These are phyloP conservation scores for Camptogramma bilineatum DNA, from an alignment of 2,888 invertebrate genomes.

Conservation along the genomic window DNA sequence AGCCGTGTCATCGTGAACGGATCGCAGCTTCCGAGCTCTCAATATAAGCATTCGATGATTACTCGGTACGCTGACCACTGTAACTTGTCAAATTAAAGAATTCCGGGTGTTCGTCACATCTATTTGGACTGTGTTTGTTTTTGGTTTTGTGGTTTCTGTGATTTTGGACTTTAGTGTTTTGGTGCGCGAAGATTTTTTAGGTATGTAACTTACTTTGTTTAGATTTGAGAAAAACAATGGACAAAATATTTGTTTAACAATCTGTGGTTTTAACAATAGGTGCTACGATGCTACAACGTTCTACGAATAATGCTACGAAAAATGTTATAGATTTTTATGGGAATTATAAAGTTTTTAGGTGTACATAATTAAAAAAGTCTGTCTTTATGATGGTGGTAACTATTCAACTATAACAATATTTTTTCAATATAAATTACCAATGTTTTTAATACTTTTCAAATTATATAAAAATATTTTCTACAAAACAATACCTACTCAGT, in stretches of 20 bases:
- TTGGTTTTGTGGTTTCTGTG: constrained; percentile 63
- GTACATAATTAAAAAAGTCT: no score
- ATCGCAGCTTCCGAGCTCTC: constrained; percentile 77
- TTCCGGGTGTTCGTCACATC: constrained; percentile 60
- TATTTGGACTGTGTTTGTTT: constrained; percentile 69
- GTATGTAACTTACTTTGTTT: constrained; percentile 44
- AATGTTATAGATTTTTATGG: no score
- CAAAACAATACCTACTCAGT: no score
- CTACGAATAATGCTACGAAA: neutral
- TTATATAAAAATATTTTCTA: no score
- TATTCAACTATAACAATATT: neutral
- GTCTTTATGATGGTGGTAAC: neutral
- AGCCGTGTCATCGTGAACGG: constrained; percentile 84
- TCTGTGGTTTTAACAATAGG: neutral
- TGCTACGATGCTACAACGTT: constrained; percentile 10
- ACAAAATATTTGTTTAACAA: neutral
- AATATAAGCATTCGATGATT: constrained; percentile 81
- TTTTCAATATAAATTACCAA: neutral
- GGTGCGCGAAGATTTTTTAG: constrained; percentile 48
- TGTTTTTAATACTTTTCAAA: neutral
- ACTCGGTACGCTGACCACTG: constrained; percentile 79
- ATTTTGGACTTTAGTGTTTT: constrained; percentile 47
- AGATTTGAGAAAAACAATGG: neutral
- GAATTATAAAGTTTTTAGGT: no score
- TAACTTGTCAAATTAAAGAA: constrained; percentile 81